Evolutionary conservation across 2,888 invertebrate species (phyloP).

Genomic region (Fissipunctia ypsillon): DNA sequence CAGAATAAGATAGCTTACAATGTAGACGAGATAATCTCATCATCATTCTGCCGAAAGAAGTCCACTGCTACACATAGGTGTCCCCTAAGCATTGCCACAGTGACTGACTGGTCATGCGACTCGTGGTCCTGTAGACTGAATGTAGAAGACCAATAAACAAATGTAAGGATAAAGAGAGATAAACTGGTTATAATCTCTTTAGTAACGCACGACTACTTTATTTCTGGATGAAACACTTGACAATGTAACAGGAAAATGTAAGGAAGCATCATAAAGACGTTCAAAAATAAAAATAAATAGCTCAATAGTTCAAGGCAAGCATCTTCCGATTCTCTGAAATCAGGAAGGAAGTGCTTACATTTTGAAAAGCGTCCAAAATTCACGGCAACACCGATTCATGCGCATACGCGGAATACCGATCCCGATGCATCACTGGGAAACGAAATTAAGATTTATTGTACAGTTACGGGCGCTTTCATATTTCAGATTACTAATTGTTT

Average conservation of each 20-base stretch:
- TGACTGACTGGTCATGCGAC: background rate
- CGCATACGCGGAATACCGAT: conserved; percentile 60
- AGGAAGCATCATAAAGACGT: background rate
- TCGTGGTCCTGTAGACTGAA: background rate
- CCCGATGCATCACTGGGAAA: conserved; percentile 56
- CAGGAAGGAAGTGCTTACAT: conserved; percentile 62
- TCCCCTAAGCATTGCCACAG: background rate
- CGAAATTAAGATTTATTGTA: conserved; percentile 58
- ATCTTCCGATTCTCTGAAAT: conserved; percentile 50
- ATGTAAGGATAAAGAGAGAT: background rate
- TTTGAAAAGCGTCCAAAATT: conserved; percentile 67
- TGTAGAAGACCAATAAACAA: background rate
- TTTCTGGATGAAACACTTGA: background rate
- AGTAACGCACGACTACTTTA: background rate
- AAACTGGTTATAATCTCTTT: background rate
- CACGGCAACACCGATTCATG: conserved; percentile 51
- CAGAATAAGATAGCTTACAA: background rate
- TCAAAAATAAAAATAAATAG: conserved; percentile 23
- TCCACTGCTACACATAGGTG: background rate
- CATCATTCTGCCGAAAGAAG: background rate
- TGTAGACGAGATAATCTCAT: background rate
- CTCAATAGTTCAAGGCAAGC: conserved; percentile 41
- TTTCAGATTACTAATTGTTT: conserved; percentile 62
- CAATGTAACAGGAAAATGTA: conserved; percentile 10
- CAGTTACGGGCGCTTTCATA: conserved; percentile 51